These are phyloP conservation scores for Otocyon megalotis DNA, from an alignment of 2,113 vertebrate species.

Conservation along the genomic window DNA sequence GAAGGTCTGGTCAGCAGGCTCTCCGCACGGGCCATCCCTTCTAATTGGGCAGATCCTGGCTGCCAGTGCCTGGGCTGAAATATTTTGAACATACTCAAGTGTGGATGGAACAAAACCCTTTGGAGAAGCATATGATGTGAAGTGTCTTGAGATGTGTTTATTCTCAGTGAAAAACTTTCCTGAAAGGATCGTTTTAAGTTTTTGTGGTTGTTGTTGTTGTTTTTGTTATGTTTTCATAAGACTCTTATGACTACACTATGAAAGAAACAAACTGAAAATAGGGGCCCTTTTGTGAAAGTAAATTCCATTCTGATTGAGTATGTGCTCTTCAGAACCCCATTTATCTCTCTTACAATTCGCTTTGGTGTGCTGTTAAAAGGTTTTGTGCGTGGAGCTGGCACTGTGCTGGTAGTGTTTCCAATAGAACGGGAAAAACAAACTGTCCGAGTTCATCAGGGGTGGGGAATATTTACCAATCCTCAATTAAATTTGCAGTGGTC, in stretches of 20 bases:
- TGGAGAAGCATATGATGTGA: not conserved
- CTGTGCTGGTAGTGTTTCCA: not conserved
- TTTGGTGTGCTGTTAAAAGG: not conserved
- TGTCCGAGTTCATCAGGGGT: not conserved
- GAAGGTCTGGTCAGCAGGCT: not conserved
- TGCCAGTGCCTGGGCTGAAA: not conserved
- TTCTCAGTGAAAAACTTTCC: slow-evolving; percentile 8
- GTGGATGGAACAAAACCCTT: not conserved
- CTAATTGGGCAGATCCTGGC: not conserved
- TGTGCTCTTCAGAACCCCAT: slow-evolving; percentile 41
- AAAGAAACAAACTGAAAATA: slow-evolving; percentile 43
- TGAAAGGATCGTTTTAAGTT: not conserved
- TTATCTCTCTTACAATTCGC: slow-evolving; percentile 55
- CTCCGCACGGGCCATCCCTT: not conserved
- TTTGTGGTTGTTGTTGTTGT: not conserved
- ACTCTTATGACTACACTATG: not conserved
- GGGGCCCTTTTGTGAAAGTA: not conserved
- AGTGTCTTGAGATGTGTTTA: slow-evolving; percentile 51
- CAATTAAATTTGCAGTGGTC: not conserved
- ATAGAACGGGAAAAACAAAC: slow-evolving; percentile 40
- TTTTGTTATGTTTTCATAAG: slow-evolving; percentile 29
- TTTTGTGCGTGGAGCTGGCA: not conserved
- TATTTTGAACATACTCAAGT: slow-evolving; percentile 33
- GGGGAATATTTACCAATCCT: slow-evolving; percentile 15
- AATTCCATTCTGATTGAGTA: slow-evolving; percentile 54